Conservation (phyloP, 2,888 invertebrate genomes). For the Allophyes oxyacanthae region DNA sequence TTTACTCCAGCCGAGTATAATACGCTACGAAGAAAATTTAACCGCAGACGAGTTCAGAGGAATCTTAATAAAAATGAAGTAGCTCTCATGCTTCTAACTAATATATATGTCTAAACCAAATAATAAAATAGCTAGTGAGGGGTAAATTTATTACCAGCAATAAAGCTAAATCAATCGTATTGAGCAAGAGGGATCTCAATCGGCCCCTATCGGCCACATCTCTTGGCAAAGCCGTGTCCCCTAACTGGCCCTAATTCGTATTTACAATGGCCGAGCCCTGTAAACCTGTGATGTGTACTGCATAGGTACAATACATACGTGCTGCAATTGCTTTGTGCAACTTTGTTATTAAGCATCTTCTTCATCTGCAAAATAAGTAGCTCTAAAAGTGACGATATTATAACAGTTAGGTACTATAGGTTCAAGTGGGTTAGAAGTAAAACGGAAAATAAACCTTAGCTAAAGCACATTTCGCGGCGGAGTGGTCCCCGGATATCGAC, state of each 20-base stretch:
- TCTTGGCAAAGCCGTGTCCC: conserved; percentile 61
- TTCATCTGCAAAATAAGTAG: too few species aligned
- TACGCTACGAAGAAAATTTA: conserved; percentile 46
- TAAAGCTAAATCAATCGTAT: conserved; percentile 84
- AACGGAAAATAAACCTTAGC: conserved; percentile 45
- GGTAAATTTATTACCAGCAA: conserved; percentile 80
- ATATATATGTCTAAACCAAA: conserved; percentile 46
- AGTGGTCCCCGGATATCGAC: conserved; percentile 69
- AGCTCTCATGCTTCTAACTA: conserved; percentile 40
- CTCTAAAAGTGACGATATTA: neutral
- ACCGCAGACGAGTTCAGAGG: conserved; percentile 41
- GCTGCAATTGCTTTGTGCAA: conserved; percentile 11
- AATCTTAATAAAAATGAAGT: conserved; percentile 50
- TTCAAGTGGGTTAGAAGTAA: conserved; percentile 19
- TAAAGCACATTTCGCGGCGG: conserved; percentile 55
- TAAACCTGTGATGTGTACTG: conserved; percentile 32
- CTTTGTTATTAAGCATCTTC: neutral
- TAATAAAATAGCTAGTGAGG: conserved; percentile 55
- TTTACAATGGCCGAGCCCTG: conserved; percentile 60
- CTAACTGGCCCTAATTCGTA: conserved; percentile 66
- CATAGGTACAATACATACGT: conserved; percentile 11
- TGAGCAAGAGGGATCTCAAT: conserved; percentile 70
- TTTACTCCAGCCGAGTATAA: conserved; percentile 43
- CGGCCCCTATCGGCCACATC: conserved; percentile 74
- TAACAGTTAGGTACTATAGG: conserved; percentile 10